Evolutionary conservation across 92 coral and sea anemone species (phyloP), one percentile per base, ranked within the genome.

Genomic region (Montipora capitata): DNA sequence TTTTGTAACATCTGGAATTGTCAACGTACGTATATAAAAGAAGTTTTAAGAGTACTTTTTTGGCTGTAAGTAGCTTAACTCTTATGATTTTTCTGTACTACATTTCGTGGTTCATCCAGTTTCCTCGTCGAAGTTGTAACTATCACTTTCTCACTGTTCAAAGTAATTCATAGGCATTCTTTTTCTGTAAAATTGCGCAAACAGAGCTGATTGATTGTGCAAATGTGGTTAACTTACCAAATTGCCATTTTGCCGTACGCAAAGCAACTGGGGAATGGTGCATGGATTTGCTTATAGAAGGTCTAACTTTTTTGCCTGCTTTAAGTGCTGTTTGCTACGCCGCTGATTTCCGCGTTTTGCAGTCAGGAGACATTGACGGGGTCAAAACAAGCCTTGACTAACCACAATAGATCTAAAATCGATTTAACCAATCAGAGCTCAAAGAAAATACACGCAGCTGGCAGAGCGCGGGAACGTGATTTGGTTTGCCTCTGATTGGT

Each of bases 1-100:
- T 81, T 81, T 81, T 81, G 67, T 44, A 76, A 11, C 76, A 17
- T 45, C 85, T 49, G 16, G 52, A 16, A 27, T 81, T 39, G 76
- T 56, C 10, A 49, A n/a, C 85, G 18, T 81, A 15, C 85, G 59
- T 49, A 3, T 51, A 5, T 5, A 35, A 80, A 48, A 40, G 65
- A 68, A 81, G 67, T 81, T 68, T 48, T 56, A 51, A 81, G 54
- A 69, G 48, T 80, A 79, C 20, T 43, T 64, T 65, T 70, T 44
- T 39, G 20, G 83, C 83, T 43, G 72, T 79, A 52, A 68, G 71
- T 51, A 49, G 67, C 52, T 54, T 40, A 4, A 68, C 41, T 51
- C 65, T 68, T 8, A 10, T 10, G 85, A 52, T 81, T 69, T 16
- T 10, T 49, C n/a, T 81, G 77, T 6, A 17, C 10, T 14, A 69